phyloP scores from a whole-genome alignment of 2,888 invertebrate genomes.

The Anticlea derivata region DNA sequence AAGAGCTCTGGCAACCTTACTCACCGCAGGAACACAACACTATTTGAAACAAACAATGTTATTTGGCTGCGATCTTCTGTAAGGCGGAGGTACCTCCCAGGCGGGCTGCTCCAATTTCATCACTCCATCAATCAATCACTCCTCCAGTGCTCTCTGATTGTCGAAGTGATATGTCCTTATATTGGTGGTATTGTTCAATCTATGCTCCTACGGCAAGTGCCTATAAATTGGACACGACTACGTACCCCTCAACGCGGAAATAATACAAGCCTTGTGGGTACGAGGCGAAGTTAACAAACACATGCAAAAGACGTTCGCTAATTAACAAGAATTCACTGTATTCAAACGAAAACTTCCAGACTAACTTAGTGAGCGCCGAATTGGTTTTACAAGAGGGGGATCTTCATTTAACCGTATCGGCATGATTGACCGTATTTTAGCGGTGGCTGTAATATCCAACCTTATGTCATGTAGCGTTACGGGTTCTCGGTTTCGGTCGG shows the following conservation, averaged over 20 bases:
- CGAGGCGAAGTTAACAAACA: conserved; percentile 47
- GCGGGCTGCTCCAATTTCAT: too few species aligned
- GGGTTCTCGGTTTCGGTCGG: too few species aligned
- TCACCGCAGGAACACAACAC: too few species aligned
- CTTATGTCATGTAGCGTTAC: too few species aligned
- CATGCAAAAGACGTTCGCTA: conserved; percentile 57
- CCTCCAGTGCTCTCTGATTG: too few species aligned
- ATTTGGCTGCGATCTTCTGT: too few species aligned
- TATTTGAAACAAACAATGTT: too few species aligned
- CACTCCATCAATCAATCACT: too few species aligned
- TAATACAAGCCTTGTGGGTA: conserved; percentile 44
- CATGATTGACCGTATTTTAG: too few species aligned
- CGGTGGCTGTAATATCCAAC: neutral
- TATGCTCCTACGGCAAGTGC: conserved; percentile 8
- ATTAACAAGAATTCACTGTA: conserved; percentile 76
- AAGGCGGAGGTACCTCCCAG: too few species aligned
- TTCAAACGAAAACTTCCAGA: conserved; percentile 71
- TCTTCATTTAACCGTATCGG: conserved; percentile 52
- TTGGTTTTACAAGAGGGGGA: conserved; percentile 69
- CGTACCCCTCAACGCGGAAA: conserved; percentile 47
- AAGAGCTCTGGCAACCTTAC: too few species aligned
- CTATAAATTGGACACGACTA: conserved; percentile 39
- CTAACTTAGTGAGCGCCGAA: conserved; percentile 63
- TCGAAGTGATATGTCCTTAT: too few species aligned
- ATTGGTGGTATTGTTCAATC: neutral